Evolutionary conservation across 2,113 vertebrate genomes (phyloP).

Genomic region (Anser cygnoides): DNA sequence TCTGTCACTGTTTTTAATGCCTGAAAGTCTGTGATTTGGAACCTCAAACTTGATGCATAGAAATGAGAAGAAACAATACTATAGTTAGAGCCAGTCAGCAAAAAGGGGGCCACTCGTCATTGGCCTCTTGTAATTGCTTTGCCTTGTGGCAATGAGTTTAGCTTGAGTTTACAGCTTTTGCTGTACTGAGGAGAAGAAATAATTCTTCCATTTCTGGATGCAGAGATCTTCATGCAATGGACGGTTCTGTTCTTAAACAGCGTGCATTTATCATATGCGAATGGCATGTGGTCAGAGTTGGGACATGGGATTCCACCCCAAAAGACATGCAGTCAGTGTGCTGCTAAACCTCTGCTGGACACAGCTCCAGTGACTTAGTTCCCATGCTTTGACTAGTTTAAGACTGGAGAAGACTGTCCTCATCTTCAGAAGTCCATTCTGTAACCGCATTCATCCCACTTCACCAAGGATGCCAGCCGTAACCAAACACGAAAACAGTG

Average conservation of each 20-base stretch:
- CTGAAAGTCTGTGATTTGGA: neutral
- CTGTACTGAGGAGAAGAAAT: neutral
- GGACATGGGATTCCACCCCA: neutral
- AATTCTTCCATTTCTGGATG: no score
- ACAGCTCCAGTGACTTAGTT: neutral
- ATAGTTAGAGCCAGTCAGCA: slow-evolving; percentile 28
- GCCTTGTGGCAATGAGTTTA: slow-evolving; percentile 28
- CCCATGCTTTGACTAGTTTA: neutral
- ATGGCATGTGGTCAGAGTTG: neutral
- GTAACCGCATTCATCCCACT: neutral
- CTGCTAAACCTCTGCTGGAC: neutral
- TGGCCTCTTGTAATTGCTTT: slow-evolving; percentile 27
- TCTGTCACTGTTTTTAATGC: neutral
- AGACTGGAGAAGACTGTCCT: neutral
- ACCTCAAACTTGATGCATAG: neutral
- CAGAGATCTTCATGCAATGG: neutral
- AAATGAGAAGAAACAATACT: slow-evolving; percentile 47
- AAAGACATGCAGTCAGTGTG: neutral
- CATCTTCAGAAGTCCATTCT: neutral
- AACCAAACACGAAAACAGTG: neutral
- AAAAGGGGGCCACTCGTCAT: neutral
- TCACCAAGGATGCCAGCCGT: neutral
- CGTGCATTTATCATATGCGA: neutral
- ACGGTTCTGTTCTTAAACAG: neutral
- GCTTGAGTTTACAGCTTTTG: neutral